Base-by-base conservation (phyloP, 2,113 vertebrate genomes). In the Leptobrachium leishanense region DNA sequence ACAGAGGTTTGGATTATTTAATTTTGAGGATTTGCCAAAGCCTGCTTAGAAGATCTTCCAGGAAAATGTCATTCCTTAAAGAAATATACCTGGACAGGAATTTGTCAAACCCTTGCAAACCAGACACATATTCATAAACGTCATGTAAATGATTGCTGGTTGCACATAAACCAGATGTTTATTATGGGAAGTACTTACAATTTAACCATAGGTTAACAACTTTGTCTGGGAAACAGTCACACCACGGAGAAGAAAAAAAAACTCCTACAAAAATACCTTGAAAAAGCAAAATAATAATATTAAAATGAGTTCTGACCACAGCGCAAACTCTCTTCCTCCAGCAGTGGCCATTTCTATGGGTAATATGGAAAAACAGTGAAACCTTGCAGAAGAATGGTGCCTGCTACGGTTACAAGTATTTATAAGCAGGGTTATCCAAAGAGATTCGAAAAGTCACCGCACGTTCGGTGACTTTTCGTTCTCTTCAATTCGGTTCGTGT, bases 101-200 rank as follows among this genome's bases (percentile, higher is more conserved):
- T 71, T 20, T 71, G 44, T 70, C 7, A 40, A 71, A 71, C 9
- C 42, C 68, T 6, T 42, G 43, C 43, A 69, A 31, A 71, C 69
- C 69, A 71, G 46, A 71, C 44, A 54, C 44, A 54, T 13, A 15
- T 50, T 50, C 55, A 59, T 12, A 13, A 68, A 10, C 43, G 66
- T 68, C 41, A 68, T 11, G 12, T 46, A 39, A 7, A 71, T 54
- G 69, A 53, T 39, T 54, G 8, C 8, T 54, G 69, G 50, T 53
- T 54, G 54, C 15, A 54, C 69, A 20, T 39, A 39, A 71, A 71
- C 69, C 50, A 71, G 69, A 71, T 50, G 31, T 40, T 53, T 50
- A 71, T 71, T 71, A 46, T 54, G 46, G 69, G 69, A 71, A 71
- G 46, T 40, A 12, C 9, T 54, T 71, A 20, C 41, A 12, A 68